phyloP scores from a whole-genome alignment of 2,888 invertebrate species.

The Aricia artaxerxes region DNA sequence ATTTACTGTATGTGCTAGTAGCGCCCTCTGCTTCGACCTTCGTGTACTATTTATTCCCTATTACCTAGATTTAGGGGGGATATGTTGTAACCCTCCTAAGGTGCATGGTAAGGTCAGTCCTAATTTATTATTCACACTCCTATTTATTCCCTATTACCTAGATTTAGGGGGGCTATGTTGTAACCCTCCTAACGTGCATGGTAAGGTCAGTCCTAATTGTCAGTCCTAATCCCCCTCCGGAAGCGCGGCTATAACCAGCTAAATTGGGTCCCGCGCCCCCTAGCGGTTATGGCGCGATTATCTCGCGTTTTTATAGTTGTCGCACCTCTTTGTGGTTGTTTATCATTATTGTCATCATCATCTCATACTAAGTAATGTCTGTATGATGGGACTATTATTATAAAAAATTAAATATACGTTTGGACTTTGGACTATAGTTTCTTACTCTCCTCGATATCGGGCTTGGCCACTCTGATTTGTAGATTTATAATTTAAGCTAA shows the following conservation, averaged over 20 bases:
- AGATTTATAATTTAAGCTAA: neutral
- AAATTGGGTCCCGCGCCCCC: slow-evolving; percentile 47
- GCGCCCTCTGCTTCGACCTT: too few species aligned
- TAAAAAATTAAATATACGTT: too few species aligned
- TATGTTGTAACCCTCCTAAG: neutral
- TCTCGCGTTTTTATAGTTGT: slow-evolving; percentile 34
- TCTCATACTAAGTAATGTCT: too few species aligned
- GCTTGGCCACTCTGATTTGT: neutral
- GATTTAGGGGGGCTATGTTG: too few species aligned
- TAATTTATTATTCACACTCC: neutral
- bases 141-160: too few species aligned
- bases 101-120: neutral
- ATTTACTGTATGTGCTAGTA: too few species aligned
- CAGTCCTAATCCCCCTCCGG: slow-evolving; percentile 37
- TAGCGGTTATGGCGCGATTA: slow-evolving; percentile 44
- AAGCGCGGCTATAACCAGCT: slow-evolving; percentile 47
- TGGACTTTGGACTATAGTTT: neutral
- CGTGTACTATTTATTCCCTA: too few species aligned
- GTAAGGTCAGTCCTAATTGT: slow-evolving; percentile 2
- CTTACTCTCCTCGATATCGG: neutral
- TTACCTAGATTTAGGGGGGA: too few species aligned
- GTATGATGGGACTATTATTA: too few species aligned
- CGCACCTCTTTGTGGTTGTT: slow-evolving; percentile 21
- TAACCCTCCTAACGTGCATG: neutral
- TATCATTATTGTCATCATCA: slow-evolving; percentile 3